Evolutionary conservation across 2,113 vertebrate species (phyloP), one percentile per base, ranked within the genome.

Genomic region (Leucopternis melanops): DNA sequence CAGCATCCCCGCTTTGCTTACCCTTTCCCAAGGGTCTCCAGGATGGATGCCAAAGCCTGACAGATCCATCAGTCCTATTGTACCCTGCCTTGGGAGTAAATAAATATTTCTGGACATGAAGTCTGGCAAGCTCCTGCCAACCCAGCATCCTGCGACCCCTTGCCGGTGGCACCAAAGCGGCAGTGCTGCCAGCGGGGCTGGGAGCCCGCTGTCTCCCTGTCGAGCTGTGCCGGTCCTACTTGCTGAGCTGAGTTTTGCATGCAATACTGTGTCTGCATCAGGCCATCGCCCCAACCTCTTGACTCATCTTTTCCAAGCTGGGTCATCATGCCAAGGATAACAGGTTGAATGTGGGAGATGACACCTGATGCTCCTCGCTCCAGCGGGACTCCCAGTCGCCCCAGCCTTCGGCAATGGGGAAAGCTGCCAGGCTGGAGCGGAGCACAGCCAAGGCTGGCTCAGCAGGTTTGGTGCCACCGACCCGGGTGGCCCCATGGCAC

Each of bases 401-500:
- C 9, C 74, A 89, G 75, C 47, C 66, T 32, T 59, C 0, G 12
- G 84, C 81, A 61, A 1, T 1, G 1, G 45, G 78, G 38, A 81
- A 49, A 79, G 65, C 54, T 0, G 4, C n/a, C 0, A 1, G 49
- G 77, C 73, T 44, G 78, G 61, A 92, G 66, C 0, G 0, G 16
- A 50, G 66, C 57, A 16, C 11, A 67, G 47, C 2, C 61, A 8
- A 55, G 49, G 79, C 86, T 92, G 83, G 86, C 80, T 91, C 75
- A 29, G 72, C 94, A 88, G 91, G 96, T 90, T 92, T 59, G 57
- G 42, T 90, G 91, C 62, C 88, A 95, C 74, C 82, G 55, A 21
- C 8, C 34, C 0, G 1, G 58, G 86, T 82, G 75, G 82, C 74
- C 89, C 75, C 42, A 21, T 16, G 75, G 70, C 52, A 62, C 71